Evolutionary conservation across 2,797 vertebrate genomes (phyloP).

Genomic region (Coregonus suidteri): DNA sequence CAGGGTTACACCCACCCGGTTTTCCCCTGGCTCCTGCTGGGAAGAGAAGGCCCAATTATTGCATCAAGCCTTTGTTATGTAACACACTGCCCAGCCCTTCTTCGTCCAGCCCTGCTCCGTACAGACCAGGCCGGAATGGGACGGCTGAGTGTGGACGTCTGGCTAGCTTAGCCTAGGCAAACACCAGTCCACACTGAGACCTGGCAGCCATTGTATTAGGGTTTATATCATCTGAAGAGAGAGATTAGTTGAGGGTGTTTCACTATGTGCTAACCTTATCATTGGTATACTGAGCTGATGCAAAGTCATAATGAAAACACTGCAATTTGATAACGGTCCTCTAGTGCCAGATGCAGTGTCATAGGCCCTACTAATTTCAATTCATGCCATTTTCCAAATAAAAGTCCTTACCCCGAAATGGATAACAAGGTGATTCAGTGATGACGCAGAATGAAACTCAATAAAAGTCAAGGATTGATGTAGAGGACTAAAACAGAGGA

Average conservation of each 20-base stretch:
- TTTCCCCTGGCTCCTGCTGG: conserved; percentile 56
- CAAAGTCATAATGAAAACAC: neutral
- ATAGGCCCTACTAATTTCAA: neutral
- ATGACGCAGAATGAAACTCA: conserved; percentile 27
- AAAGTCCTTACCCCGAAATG: conserved; percentile 11
- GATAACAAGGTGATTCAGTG: conserved; percentile 21
- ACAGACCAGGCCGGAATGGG: neutral
- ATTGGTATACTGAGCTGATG: neutral
- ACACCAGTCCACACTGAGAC: neutral
- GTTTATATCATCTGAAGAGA: neutral
- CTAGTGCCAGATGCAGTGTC: neutral
- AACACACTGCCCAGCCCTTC: conserved; percentile 34
- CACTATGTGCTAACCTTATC: neutral
- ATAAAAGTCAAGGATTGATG: conserved; percentile 5
- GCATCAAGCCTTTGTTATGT: conserved; percentile 64
- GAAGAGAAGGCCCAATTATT: conserved; percentile 47
- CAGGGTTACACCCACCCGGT: conserved; percentile 69
- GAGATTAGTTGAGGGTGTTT: neutral
- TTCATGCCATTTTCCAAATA: neutral
- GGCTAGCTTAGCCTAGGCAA: neutral
- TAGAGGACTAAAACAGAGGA: neutral
- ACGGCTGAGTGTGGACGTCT: neutral
- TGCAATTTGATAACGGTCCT: neutral
- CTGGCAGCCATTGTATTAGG: neutral
- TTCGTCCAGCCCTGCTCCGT: neutral